Evolutionary conservation across 2,797 vertebrate species (phyloP).

Genomic region (Dipus sagitta): DNA sequence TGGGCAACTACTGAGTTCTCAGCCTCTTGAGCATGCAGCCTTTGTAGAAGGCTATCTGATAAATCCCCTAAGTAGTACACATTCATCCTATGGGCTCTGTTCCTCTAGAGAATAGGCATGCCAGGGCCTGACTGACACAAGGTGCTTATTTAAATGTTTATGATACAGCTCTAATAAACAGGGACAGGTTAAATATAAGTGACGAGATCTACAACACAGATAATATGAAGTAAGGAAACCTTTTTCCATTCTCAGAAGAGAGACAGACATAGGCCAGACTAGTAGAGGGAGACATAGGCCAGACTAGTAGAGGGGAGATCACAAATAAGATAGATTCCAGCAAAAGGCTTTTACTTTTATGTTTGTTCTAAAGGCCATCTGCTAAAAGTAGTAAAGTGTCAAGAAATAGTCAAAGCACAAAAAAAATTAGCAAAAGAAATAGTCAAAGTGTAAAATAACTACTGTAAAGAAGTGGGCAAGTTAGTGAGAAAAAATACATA

Average conservation of each 20-base stretch:
- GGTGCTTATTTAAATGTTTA: too few relatives aligned
- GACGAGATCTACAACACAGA: neutral
- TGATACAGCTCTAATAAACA: neutral
- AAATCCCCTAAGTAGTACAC: too few relatives aligned
- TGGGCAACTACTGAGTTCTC: too few relatives aligned
- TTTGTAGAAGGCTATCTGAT: too few relatives aligned
- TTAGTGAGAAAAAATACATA: neutral
- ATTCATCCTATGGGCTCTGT: too few relatives aligned
- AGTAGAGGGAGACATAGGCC: neutral
- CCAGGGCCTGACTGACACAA: too few relatives aligned
- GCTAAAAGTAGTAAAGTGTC: neutral
- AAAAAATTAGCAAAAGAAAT: neutral
- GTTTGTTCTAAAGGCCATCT: neutral
- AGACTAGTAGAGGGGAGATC: neutral
- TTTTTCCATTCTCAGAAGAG: neutral
- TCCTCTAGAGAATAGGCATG: too few relatives aligned
- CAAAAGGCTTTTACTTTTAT: conserved; percentile 2
- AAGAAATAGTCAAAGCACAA: conserved; percentile 8
- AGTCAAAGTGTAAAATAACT: conserved; percentile 15
- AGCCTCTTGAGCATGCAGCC: too few relatives aligned
- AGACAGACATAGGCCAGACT: neutral
- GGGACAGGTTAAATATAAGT: neutral
- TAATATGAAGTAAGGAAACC: neutral
- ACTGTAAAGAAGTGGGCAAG: conserved; percentile 15
- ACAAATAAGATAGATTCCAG: neutral